Conservation (phyloP, 1,140 invertebrate genomes). For the Aphelenchoides besseyi region DNA sequence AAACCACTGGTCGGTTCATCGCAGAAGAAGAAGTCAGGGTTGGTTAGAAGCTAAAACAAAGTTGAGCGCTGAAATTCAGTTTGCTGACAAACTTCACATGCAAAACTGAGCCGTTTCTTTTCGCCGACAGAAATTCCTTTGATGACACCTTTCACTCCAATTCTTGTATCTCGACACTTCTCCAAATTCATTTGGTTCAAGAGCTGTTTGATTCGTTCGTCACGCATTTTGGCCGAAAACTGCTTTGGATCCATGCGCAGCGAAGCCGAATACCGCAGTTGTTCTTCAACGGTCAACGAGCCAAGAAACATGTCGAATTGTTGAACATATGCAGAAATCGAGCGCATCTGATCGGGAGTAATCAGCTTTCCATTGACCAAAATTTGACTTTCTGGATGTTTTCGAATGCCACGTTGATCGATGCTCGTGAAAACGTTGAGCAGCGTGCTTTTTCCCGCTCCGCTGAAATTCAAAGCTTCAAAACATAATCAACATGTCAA, state of each 20-base stretch:
- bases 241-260: conserved; percentile 20
- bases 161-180: conserved; percentile 45
- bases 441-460: conserved; percentile 58
- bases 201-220: conserved; percentile 31
- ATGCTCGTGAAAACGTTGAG: conserved; percentile 33
- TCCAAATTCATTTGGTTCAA: conserved; percentile 50
- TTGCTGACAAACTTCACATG: conserved; percentile 65
- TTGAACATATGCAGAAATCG: conserved; percentile 64
- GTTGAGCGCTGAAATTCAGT: neutral
- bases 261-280: conserved; percentile 66
- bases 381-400: neutral
- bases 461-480: too few relatives aligned
- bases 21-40: conserved; percentile 71
- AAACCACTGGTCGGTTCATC: conserved; percentile 79
- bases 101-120: conserved; percentile 65
- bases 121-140: conserved; percentile 64
- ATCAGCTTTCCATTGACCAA: conserved; percentile 19
- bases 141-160: conserved; percentile 51
- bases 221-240: neutral
- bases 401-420: neutral
- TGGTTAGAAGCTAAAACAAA: conserved; percentile 69
- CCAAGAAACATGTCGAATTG: conserved; percentile 68
- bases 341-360: conserved; percentile 50
- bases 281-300: conserved; percentile 67
- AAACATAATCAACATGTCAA: too few relatives aligned